Conservation (phyloP, 92 coral and sea anemone species). For the Umimayanthus kanabou region DNA sequence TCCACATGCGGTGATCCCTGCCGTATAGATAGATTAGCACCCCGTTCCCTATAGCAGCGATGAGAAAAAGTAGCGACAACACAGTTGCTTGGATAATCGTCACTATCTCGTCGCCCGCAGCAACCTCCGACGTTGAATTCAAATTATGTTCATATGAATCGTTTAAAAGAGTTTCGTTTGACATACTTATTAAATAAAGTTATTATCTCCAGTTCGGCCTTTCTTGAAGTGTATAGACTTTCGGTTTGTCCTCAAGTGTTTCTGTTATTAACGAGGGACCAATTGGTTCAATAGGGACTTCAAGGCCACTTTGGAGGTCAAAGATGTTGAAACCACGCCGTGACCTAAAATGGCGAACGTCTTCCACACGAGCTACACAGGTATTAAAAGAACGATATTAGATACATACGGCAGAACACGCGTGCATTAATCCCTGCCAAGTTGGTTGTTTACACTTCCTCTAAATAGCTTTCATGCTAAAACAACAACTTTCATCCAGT, state of each 20-base stretch:
- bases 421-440: neutral
- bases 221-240: neutral
- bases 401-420: neutral
- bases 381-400: neutral
- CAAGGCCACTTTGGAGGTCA: neutral
- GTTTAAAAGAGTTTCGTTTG: conserved; percentile 15
- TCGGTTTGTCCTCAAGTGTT: neutral
- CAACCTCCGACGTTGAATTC: conserved; percentile 2
- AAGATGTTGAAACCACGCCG: neutral
- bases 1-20: conserved; percentile 74
- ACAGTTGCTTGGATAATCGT: conserved; percentile 46
- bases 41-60: conserved; percentile 69
- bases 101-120: neutral
- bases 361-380: neutral
- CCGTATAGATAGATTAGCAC: conserved; percentile 61
- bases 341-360: neutral
- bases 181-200: neutral
- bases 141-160: neutral
- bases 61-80: conserved; percentile 51
- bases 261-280: neutral
- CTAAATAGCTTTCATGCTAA: neutral
- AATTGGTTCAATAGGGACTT: neutral
- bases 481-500: neutral
- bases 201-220: neutral
- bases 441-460: neutral